These are phyloP conservation scores for Epinotia brunnichana DNA, from an alignment of 2,888 invertebrate genomes.

Conservation along the genomic window DNA sequence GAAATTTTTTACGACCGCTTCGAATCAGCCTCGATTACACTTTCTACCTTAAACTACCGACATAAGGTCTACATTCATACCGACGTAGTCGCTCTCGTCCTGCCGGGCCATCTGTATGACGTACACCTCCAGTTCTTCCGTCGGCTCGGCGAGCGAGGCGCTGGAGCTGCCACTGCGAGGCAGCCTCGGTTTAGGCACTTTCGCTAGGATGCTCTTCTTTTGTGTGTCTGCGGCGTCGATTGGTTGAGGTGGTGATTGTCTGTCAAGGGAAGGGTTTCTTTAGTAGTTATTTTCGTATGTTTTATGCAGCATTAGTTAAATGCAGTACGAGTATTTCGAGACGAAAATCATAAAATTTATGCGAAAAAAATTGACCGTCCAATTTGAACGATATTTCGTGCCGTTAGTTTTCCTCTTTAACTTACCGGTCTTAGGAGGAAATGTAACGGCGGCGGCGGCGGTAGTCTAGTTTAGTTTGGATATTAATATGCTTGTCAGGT, in stretches of 20 bases:
- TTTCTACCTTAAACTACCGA: neutral
- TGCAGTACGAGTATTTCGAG: no score
- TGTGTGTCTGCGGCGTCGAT: slow-evolving; percentile 62
- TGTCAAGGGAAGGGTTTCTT: slow-evolving; percentile 44
- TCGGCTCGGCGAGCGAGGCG: slow-evolving; percentile 54
- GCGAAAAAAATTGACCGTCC: no score
- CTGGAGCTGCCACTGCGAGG: slow-evolving; percentile 66
- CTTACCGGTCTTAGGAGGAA: no score
- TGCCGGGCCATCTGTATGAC: slow-evolving; percentile 73
- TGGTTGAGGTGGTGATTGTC: slow-evolving; percentile 61
- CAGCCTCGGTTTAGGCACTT: slow-evolving; percentile 68
- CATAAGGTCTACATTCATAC: slow-evolving; percentile 60
- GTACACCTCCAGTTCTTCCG: slow-evolving; percentile 69
- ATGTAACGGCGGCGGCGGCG: no score
- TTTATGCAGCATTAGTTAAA: no score
- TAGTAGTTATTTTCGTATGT: no score
- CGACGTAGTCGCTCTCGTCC: slow-evolving; percentile 76
- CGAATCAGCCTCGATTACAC: neutral
- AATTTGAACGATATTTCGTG: no score
- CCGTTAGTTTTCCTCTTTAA: no score
- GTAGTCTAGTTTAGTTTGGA: no score
- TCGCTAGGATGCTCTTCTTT: slow-evolving; percentile 70
- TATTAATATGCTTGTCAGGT: no score
- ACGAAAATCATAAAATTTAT: no score
- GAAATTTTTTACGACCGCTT: no score